These are phyloP conservation scores for Clarias fuscus DNA, from an alignment of 2,797 vertebrate genomes.

Conservation along the genomic window DNA sequence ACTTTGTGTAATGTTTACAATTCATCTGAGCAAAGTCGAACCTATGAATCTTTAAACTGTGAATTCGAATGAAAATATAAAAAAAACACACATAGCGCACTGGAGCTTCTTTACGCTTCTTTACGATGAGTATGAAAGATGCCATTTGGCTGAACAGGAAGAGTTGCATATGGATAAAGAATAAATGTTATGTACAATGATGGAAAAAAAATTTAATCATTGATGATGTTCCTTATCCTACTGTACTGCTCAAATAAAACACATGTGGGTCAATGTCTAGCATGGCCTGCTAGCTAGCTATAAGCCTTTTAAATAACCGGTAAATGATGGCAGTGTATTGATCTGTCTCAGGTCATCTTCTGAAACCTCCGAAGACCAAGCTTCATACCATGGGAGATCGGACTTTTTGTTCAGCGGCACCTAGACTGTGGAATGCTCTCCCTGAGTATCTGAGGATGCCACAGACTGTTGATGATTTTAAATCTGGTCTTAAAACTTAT, in stretches of 20 bases:
- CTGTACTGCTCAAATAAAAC: too few relatives aligned
- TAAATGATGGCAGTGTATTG: background rate
- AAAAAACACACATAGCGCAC: background rate
- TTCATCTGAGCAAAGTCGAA: background rate
- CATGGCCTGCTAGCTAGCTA: background rate
- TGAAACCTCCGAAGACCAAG: too few relatives aligned
- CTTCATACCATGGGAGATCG: too few relatives aligned
- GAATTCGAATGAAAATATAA: background rate
- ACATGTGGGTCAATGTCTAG: too few relatives aligned
- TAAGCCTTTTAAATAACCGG: background rate
- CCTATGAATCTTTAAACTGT: background rate
- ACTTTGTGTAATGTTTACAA: background rate
- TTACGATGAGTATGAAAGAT: background rate
- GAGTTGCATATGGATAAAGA: background rate
- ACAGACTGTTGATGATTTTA: too few relatives aligned
- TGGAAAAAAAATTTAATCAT: background rate
- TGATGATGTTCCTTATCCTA: background rate
- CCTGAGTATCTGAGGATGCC: too few relatives aligned
- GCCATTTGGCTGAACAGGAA: background rate
- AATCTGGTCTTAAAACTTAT: too few relatives aligned
- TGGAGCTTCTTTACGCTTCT: background rate
- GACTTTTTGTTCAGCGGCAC: too few relatives aligned
- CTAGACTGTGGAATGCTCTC: too few relatives aligned
- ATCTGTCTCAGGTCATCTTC: too few relatives aligned
- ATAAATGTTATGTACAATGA: background rate